Conservation (phyloP, 2,888 invertebrate genomes). For the Eupithecia subumbrata region DNA sequence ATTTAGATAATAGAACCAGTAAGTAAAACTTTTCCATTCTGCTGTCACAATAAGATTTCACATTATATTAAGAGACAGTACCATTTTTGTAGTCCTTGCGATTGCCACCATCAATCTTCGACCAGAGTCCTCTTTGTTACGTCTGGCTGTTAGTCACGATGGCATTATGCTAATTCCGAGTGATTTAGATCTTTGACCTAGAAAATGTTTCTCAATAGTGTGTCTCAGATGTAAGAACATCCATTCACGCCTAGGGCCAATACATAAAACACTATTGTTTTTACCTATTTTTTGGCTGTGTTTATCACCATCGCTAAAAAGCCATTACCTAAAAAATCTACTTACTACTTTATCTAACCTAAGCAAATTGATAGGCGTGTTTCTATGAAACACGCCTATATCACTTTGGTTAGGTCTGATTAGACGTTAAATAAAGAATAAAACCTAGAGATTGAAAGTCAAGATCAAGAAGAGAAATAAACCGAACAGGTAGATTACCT, state of each 20-base stretch:
- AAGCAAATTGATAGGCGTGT: too few relatives aligned
- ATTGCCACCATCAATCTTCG: conserved; percentile 22
- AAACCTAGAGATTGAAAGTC: neutral
- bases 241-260: conserved; percentile 22
- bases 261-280: conserved; percentile 23
- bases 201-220: conserved; percentile 28
- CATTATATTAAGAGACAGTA: neutral
- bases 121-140: conserved; percentile 16
- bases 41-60: neutral
- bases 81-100: neutral
- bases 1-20: neutral
- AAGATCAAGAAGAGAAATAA: neutral
- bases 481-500: neutral
- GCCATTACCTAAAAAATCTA: too few relatives aligned
- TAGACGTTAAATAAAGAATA: neutral
- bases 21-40: neutral
- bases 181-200: conserved; percentile 31
- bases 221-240: conserved; percentile 21
- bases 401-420: neutral
- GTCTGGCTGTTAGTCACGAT: conserved; percentile 10
- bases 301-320: neutral
- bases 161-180: conserved; percentile 19
- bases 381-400: too few relatives aligned
- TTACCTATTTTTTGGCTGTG: too few relatives aligned
- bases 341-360: too few relatives aligned